Base-by-base conservation (phyloP, 2,797 vertebrate genomes). In the Pseudochromis fuscus region DNA sequence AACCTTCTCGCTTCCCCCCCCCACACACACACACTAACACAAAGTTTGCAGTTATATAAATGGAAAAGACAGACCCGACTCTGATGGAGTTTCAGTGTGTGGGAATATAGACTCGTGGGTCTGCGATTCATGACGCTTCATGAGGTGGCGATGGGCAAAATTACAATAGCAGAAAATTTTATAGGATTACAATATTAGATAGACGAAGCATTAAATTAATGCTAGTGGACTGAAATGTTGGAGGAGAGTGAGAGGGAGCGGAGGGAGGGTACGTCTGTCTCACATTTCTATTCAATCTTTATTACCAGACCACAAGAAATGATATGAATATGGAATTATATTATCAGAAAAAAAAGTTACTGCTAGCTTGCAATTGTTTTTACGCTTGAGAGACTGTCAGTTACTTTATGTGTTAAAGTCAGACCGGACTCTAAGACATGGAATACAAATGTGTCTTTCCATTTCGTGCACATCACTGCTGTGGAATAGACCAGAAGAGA, bases 121-220 rank as follows among this genome's bases (percentile, higher is more conserved):
- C 33, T 67, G 49, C 5, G 51, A 57, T 44, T 73, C 57, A 37
- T 74, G 67, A 72, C 70, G n/a, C n/a, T n/a, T 83, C 79, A 35
- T n/a, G 77, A 81, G 77, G 72, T 89, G 78, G 73, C 81, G 83
- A 85, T 85, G 84, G 81, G 81, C 67, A 88, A 87, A 89, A 83
- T 88, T 88, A 88, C 81, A 89, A 84, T 74, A 59, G 74, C 75
- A 81, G 60, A 83, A 77, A 30, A 37, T 74, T 67, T 84, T 60
- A 75, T 74, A 76, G 73, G 71, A 83, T 90, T 83, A 88, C 72
- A 78, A 75, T 88, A 88, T 89, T 83, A 87, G 85, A 91, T 68
- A 88, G 87, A 61, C 5, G 74, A 85, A 89, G 86, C 89, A 89
- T 92, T 91, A 93, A 90, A 90, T 90, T 67, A 88, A 89, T 60